Evolutionary conservation across 2,113 vertebrate genomes (phyloP), one percentile per base, ranked within the genome.

Genomic region (Pterocles gutturalis): DNA sequence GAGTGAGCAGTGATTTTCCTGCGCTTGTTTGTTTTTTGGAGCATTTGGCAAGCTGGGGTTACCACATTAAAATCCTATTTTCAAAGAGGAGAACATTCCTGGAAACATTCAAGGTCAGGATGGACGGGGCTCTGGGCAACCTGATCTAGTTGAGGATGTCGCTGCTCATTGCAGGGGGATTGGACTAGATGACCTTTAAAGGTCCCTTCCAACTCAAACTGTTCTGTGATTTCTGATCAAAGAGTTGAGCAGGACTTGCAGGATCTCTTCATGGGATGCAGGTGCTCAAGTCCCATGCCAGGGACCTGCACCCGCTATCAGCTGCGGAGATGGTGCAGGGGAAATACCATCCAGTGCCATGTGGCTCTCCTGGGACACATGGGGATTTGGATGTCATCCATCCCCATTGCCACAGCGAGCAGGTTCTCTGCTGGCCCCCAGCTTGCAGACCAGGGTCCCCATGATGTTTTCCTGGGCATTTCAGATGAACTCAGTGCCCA

Each of bases 381-480:
- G 36, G 51, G 28, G 17, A 13, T 58, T 54, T 33, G 34, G 29
- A 67, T 26, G 17, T 31, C 18, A 28, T n/a, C 17, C 18, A 33
- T 33, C 20, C 43, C 12, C 41, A 58, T 0, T 1, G 5, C 33
- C 1, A 1, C 38, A 76, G 34, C 0, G 0, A 72, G 43, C 25
- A 89, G 24, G 12, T 9, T 85, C 36, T 19, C 69, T 4, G 3
- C 15, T 5, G 8, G 9, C 25, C 55, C 33, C 31, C 31, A 25
- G 10, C 36, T 49, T 45, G 18, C n/a, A 58, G 45, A 45, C 13
- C 41, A 64, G 19, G 8, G 7, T 70, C 38, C 17, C 38, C 54
- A 48, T 0, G 0, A 28, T 17, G 5, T 21, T 82, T 87, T 5
- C 0, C 34, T 51, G 49, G 25, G 34, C 2, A 2, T 90, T 90